These are phyloP conservation scores for Fabriciana adippe DNA, from an alignment of 2,888 invertebrate genomes.

Conservation along the genomic window DNA sequence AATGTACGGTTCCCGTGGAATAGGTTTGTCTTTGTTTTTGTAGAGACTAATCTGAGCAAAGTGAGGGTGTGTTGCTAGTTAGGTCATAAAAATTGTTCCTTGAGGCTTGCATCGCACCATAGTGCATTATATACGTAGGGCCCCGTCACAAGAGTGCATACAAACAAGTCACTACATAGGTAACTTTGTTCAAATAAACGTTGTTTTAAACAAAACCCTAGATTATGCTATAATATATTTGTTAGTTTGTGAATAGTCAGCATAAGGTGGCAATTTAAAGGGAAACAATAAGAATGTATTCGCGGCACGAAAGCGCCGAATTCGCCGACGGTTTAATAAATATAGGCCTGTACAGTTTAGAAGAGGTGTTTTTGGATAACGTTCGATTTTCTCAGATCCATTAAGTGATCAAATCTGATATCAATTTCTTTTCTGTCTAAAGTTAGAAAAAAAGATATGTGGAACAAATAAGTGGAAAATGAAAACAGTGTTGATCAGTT, in stretches of 20 bases:
- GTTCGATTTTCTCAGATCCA: slow-evolving; percentile 9
- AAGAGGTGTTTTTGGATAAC: slow-evolving; percentile 3
- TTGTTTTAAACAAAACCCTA: not conserved
- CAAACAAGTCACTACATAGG: too few species aligned
- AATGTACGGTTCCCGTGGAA: too few species aligned
- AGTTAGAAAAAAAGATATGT: not conserved
- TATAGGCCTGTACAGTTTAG: slow-evolving; percentile 13
- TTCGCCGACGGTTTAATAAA: slow-evolving; percentile 48
- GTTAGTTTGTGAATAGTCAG: slow-evolving; percentile 14
- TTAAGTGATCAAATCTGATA: not conserved
- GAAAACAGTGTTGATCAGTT: too few species aligned
- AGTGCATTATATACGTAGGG: too few species aligned
- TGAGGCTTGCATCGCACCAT: too few species aligned
- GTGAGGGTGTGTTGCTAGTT: too few species aligned
- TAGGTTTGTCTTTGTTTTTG: too few species aligned
- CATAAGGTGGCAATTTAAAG: slow-evolving; percentile 39
- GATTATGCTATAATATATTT: slow-evolving; percentile 2
- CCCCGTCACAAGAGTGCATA: too few species aligned
- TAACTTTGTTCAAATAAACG: too few species aligned
- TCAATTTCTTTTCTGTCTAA: not conserved
- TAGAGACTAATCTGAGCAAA: too few species aligned
- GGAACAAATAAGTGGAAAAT: not conserved
- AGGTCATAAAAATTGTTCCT: too few species aligned
- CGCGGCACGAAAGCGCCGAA: slow-evolving; percentile 47
- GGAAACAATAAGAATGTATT: slow-evolving; percentile 52